Base-by-base conservation (phyloP, 2,888 invertebrate genomes). In the Drosophila borealis region DNA sequence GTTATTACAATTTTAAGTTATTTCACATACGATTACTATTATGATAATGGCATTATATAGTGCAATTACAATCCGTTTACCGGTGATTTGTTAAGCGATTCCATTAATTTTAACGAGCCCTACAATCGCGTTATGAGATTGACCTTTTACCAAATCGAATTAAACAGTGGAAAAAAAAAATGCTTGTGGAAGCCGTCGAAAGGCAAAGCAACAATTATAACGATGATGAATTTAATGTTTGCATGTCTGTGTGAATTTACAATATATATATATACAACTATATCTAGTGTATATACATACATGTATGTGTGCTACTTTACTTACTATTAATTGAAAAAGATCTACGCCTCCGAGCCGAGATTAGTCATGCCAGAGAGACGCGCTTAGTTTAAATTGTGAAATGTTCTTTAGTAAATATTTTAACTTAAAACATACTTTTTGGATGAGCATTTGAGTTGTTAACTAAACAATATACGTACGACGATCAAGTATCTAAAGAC, bases 31-130 rank as follows among this genome's bases (percentile, higher is more conserved):
- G 54, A 49, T 77, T 57, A 63, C 46, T 54, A 62, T 67, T 74
- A 74, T 66, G 25, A 71, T 56, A 59, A 51, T 51, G 42, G 65
- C 60, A 70, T 73, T 55, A 51, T 61, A 48, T 61, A 69, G 71
- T 69, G 78, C 76, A 80, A 80, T 67, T 69, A 53, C 63, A 70
- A 69, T 63, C 60, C 57, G 62, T 53, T 57, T 56, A 62, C 55
- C 75, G 75, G 70, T 62, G 51, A 68, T 60, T 64, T 78, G 57
- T 70, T 75, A 73, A 71, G 78, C 69, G 79, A 85, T 89, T 85
- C 85, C 85, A 85, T 81, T 84, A 81, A 69, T 75, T 77, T 80
- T 83, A 85, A 80, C 61, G 37, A 64, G 66, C 41, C 29, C 36
- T 57, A 64, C n/a, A 45, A 63, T 53, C 61, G 66, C 50, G 41